Evolutionary conservation across 1,140 invertebrate species (phyloP), one percentile per base, ranked within the genome.

Genomic region (Drosophila nannoptera): DNA sequence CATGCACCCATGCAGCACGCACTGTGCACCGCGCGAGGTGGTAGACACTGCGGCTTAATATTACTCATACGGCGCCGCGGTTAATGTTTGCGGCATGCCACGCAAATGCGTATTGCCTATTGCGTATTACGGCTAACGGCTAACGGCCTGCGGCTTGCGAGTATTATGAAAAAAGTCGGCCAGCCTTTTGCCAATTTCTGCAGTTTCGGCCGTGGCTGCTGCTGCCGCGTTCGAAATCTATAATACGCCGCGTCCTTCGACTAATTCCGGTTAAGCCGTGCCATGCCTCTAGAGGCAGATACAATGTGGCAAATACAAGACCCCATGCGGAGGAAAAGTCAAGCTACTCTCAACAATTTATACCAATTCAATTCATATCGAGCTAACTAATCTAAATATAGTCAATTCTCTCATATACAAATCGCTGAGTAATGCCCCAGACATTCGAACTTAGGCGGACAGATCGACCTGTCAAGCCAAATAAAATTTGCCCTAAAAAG

Each of bases 91-190:
- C 33, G 12, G 33, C 50, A 52, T 38, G 14, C 16, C 35, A 53
- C 35, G 14, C 50, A 53, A 53, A 53, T 53, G 35, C 16, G 50
- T 38, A 53, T 53, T 48, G 46, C 46, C 9, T 31, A 48, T 48
- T 43, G 12, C 40, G 40, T 43, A 43, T 14, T 22, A 3, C 22
- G 22, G 22, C 22, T 22, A 22, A 22, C 3, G 22, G 22, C 22
- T 22, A 22, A 22, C 22, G 22, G 22, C 22, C 22, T 22, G 22
- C 50, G 50, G 7, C 49, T 36, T 36, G 49, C 7, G 49, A 31
- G 12, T 52, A 52, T 36, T 35, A 16, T 52, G 32, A 33, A 45
- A 16, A 45, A n/a, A n/a, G n/a, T n/a, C n/a, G n/a, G n/a, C n/a
- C n/a, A n/a, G n/a, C n/a, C 7, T 9, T 46, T 42, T 12, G n/a